Percentiles rank a stretch among this genome's conserved stretches.
phyloP scores from a whole-genome alignment of 2,797 vertebrate genomes.

The Gila robusta region DNA sequence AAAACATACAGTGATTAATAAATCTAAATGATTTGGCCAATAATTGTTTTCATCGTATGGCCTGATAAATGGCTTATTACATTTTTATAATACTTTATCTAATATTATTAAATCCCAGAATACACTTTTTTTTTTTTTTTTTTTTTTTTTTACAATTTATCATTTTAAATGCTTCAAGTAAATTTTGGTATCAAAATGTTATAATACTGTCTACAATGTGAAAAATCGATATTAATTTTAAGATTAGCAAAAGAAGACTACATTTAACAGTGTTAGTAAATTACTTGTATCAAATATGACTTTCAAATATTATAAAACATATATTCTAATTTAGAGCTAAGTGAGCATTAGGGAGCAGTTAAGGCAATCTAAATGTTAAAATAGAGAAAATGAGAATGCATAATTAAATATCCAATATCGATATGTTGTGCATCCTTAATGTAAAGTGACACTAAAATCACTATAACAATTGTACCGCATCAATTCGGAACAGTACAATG shows the following conservation, averaged over 20 bases:
- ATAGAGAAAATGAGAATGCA: neutral
- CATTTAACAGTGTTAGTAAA: neutral
- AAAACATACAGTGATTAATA: neutral
- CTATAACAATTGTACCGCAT: neutral
- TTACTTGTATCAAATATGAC: neutral
- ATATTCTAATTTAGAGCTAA: neutral
- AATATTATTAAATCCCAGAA: neutral
- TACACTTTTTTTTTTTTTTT: neutral
- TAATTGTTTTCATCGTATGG: neutral
- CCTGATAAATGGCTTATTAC: neutral
- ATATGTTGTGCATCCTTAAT: neutral
- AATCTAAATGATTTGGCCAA: too few species aligned
- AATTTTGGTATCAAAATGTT: neutral
- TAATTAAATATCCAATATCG: neutral
- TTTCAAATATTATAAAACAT: neutral
- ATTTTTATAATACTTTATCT: neutral
- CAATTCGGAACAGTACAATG: neutral
- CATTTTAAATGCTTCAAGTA: neutral
- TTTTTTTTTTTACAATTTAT: too few species aligned
- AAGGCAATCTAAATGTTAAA: neutral
- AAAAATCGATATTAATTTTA: neutral
- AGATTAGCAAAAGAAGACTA: neutral
- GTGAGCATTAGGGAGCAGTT: neutral
- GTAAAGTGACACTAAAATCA: conserved; percentile 4
- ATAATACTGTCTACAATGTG: neutral